Conservation (phyloP, 2,113 vertebrate species). For the Leiothrix lutea region DNA sequence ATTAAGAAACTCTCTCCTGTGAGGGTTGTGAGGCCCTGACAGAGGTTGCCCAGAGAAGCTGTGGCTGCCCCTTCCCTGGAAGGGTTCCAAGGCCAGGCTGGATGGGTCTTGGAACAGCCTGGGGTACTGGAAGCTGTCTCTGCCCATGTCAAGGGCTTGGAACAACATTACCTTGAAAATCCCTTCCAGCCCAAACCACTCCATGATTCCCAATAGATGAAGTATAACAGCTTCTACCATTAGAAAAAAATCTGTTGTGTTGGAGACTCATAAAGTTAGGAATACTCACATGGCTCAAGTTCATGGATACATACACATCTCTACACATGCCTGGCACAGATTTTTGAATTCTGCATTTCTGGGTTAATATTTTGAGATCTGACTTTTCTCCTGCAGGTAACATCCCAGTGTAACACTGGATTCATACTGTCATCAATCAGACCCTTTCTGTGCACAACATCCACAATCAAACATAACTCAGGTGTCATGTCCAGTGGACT, state of each 20-base stretch:
- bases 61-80: neutral
- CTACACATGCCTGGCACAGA: neutral
- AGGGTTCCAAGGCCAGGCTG: neutral
- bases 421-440: neutral
- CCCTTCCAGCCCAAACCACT: neutral
- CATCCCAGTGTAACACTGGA: neutral
- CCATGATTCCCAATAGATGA: neutral
- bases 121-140: fast-evolving
- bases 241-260: neutral
- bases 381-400: neutral
- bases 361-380: neutral
- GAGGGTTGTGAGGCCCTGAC: neutral
- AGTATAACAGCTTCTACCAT: neutral
- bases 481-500: neutral
- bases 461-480: neutral
- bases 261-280: neutral
- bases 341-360: neutral
- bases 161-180: neutral
- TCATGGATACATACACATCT: neutral
- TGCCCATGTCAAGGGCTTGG: neutral
- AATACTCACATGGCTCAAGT: neutral
- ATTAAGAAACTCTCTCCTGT: neutral
- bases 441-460: neutral
- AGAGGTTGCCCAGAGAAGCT: neutral
- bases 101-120: neutral